Evolutionary conservation across 1,140 invertebrate genomes (phyloP).

Genomic region (Conus ventricosus): DNA sequence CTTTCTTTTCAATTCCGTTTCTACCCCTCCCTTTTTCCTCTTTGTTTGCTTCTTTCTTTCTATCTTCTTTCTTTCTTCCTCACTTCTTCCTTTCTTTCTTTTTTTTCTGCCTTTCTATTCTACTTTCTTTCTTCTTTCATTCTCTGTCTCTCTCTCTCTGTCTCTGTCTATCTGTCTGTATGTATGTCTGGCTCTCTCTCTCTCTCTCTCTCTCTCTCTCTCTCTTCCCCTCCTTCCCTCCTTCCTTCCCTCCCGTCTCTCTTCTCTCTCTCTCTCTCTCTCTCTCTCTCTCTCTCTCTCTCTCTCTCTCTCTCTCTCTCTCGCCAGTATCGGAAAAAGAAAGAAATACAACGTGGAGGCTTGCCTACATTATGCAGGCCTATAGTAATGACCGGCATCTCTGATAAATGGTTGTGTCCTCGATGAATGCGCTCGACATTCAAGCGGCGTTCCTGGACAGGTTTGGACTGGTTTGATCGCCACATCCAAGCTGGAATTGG

Average conservation of each 20-base stretch:
- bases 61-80: background rate
- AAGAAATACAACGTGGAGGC: too few species aligned
- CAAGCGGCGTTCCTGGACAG: too few species aligned
- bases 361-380: too few species aligned
- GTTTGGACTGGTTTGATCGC: too few species aligned
- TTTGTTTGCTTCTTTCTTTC: background rate
- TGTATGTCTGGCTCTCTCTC: background rate
- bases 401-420: too few species aligned
- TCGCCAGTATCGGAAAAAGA: too few species aligned
- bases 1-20: background rate
- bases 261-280: slow-evolving; percentile 14
- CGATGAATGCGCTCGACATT: too few species aligned
- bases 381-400: too few species aligned
- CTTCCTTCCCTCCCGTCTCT: background rate
- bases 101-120: background rate
- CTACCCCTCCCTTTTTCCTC: background rate
- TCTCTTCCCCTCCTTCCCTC: slow-evolving; percentile 10
- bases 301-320: slow-evolving; percentile 16
- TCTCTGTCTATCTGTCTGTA: background rate
- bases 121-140: background rate
- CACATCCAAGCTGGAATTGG: too few species aligned
- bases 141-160: background rate
- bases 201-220: slow-evolving; percentile 12
- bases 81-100: background rate
- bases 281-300: background rate